Evolutionary conservation across 2,888 invertebrate genomes (phyloP).

Genomic region (Drosophila rellima): DNA sequence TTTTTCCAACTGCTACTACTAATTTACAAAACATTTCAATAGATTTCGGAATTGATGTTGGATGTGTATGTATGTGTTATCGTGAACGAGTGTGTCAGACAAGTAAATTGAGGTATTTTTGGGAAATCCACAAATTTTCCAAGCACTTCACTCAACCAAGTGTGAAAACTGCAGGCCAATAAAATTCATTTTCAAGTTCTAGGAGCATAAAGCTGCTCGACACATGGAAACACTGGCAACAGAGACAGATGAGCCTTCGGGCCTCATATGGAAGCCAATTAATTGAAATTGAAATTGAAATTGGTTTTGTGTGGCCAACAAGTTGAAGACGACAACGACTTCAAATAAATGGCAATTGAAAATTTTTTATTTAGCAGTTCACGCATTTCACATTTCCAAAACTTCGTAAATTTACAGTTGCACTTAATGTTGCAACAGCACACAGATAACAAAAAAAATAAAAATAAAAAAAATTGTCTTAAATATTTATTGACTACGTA

Average conservation of each 20-base stretch:
- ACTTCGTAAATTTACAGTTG: conserved; percentile 42
- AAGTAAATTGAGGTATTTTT: conserved; percentile 24
- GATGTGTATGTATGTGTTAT: background rate
- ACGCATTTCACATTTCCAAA: conserved; percentile 44
- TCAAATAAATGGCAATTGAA: conserved; percentile 60
- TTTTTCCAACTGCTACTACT: conserved; percentile 5
- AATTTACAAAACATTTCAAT: conserved; percentile 28
- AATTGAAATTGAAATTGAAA: conserved; percentile 72
- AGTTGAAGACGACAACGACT: conserved; percentile 36
- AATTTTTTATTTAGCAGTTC: conserved; percentile 49
- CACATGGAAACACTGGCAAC: conserved; percentile 15
- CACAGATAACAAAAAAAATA: conserved; percentile 13
- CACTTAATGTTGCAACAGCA: conserved; percentile 33
- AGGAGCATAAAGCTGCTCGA: conserved; percentile 51
- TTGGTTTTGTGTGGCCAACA: conserved; percentile 53
- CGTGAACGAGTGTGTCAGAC: conserved; percentile 13
- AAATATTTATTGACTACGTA: background rate
- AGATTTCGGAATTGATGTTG: background rate
- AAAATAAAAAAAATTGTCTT: too few relatives aligned
- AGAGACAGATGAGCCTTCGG: conserved; percentile 12
- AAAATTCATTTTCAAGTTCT: conserved; percentile 50
- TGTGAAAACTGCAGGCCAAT: conserved; percentile 61
- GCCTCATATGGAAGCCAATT: conserved; percentile 59
- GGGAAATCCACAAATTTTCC: conserved; percentile 37
- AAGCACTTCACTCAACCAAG: conserved; percentile 41